A percentile compares a stretch with the other conserved stretches of the same genome.
phyloP scores from a whole-genome alignment of 2,888 invertebrate species.

The Oxytorus armatus region DNA sequence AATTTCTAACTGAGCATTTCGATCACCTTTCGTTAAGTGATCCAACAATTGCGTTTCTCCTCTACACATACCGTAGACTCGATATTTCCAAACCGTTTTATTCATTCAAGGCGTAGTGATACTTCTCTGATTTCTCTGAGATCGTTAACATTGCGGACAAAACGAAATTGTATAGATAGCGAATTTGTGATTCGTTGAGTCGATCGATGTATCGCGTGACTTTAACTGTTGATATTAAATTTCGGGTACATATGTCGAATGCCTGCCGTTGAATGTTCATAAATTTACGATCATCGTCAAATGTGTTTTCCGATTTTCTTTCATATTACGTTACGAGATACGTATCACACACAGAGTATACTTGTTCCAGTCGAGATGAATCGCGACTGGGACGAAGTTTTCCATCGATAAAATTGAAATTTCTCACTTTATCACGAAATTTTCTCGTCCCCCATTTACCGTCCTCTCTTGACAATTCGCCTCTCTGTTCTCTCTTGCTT shows the following conservation, averaged over 20 bases:
- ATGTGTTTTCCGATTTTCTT: neutral
- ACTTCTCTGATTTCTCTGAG: too few species aligned
- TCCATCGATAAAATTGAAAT: slow-evolving; percentile 3
- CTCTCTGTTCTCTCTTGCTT: slow-evolving; percentile 11
- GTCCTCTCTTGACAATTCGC: neutral
- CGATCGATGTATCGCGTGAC: neutral
- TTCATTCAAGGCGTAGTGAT: too few species aligned
- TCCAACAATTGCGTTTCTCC: too few species aligned
- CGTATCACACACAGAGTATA: neutral
- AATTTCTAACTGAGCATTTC: too few species aligned
- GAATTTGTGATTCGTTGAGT: too few species aligned
- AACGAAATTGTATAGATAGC: too few species aligned
- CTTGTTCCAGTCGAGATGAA: neutral
- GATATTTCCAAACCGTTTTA: too few species aligned
- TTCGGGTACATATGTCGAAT: neutral
- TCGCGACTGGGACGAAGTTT: neutral
- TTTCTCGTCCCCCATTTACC: slow-evolving; percentile 2
- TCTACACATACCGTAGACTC: too few species aligned
- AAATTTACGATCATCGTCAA: neutral
- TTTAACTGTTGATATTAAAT: neutral
- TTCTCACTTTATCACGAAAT: slow-evolving; percentile 29
- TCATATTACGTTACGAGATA: too few species aligned
- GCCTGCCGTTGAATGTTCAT: neutral
- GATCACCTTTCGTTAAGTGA: too few species aligned
- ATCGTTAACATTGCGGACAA: too few species aligned